Base-by-base conservation (phyloP, 2,113 vertebrate species). In the Polypterus senegalus region DNA sequence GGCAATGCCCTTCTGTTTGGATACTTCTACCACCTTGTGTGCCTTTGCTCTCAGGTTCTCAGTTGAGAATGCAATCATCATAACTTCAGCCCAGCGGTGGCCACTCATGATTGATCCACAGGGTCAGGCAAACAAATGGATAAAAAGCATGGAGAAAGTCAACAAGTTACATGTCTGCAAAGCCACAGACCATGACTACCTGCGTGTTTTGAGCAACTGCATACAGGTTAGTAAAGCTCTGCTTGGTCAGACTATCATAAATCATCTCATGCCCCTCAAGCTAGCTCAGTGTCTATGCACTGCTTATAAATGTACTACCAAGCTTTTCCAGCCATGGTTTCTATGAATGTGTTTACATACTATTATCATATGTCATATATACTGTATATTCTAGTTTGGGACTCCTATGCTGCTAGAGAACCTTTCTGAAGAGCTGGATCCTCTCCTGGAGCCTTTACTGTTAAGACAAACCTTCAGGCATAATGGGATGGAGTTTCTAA, bases 381-480 rank as follows among this genome's bases (percentile, higher is more conserved):
- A 27, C 27, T 27, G 27, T 27, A 27, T 27, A 27, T 27, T 27
- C 27, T 67, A 69, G 63, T 75, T 72, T 74, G 73, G 65, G 58
- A 77, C 70, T 70, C 65, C 4, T 0, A 3, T 69, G 11, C 58
- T 82, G 74, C 72, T 61, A 67, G 65, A 81, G 77, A 78, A 79
- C 48, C 68, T 80, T 79, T 71, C 71, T 63, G 68, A 77, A 59
- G 61, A 74, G 47, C 66, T 65, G 68, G 59, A 7, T 73, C 61
- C 69, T 64, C 67, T 64, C 58, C 58, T 65, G 49, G 62, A 66
- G 59, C 63, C 68, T 57, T 65, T 5, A 3, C 62, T 67, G 63
- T 56, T 59, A 55, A 75, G 74, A 66, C 69, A 78, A 63, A 71
- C 73, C 61, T 65, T 77, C 68, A 72, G 77, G 59, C 61, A 73